These are phyloP conservation scores for Trialeurodes vaporariorum DNA, from an alignment of 1,140 invertebrate species.

Conservation along the genomic window DNA sequence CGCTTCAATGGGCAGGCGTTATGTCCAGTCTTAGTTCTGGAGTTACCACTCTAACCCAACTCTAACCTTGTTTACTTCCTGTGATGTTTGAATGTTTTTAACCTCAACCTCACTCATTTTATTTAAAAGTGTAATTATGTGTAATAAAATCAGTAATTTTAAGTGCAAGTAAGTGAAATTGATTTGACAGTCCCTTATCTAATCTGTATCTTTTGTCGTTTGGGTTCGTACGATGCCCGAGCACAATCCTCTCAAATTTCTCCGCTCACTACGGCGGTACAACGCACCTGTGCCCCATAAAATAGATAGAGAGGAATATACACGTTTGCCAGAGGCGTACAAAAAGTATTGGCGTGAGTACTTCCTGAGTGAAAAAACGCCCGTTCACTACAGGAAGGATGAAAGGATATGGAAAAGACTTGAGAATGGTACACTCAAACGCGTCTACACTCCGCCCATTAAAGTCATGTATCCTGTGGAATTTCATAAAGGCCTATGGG, in stretches of 20 bases:
- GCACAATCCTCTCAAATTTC: not conserved
- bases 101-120: too few relatives aligned
- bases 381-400: conserved; percentile 77
- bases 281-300: not conserved
- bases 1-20: too few relatives aligned
- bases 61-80: too few relatives aligned
- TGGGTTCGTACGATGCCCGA: not conserved
- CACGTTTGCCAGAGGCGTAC: conserved; percentile 64
- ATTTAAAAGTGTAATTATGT: too few relatives aligned
- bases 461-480: conserved; percentile 66
- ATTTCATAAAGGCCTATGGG: conserved; percentile 81
- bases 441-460: conserved; percentile 66
- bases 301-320: conserved; percentile 9
- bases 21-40: too few relatives aligned
- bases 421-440: conserved; percentile 54
- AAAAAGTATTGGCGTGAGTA: conserved; percentile 81
- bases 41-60: too few relatives aligned
- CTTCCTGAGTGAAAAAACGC: conserved; percentile 53
- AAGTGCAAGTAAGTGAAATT: not conserved
- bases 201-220: not conserved
- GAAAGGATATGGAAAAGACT: conserved; percentile 58
- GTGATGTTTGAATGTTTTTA: too few relatives aligned
- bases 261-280: not conserved
- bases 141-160: conserved; percentile 28
- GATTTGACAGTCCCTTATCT: not conserved